Evolutionary conservation across 2,888 invertebrate genomes (phyloP).

Genomic region (Xestia sexstrigata): DNA sequence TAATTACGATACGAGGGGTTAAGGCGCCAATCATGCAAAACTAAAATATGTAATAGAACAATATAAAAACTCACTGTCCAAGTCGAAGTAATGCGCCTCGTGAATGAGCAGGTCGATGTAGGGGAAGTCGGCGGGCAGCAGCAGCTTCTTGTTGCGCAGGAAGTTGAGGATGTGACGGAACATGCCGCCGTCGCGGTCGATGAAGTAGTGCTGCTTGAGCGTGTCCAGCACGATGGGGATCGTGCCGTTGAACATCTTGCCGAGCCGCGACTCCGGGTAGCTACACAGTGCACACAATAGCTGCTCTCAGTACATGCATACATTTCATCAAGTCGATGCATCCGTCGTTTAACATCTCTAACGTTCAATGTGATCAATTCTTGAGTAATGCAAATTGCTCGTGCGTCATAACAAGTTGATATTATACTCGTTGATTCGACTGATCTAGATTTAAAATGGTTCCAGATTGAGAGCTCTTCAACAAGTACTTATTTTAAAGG

Average conservation of each 20-base stretch:
- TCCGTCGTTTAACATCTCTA: conserved; percentile 60
- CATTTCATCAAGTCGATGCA: conserved; percentile 59
- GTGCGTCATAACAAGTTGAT: conserved; percentile 54
- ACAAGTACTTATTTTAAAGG: conserved; percentile 34
- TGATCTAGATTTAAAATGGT: conserved; percentile 57
- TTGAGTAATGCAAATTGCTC: conserved; percentile 64
- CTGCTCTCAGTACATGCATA: conserved; percentile 44
- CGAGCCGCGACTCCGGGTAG: conserved; percentile 97
- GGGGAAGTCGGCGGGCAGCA: conserved; percentile 96
- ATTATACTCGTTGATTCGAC: conserved; percentile 49
- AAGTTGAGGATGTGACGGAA: conserved; percentile 99
- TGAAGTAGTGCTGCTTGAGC: conserved; percentile 99
- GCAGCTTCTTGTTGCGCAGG: conserved; percentile 96
- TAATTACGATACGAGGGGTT: too few relatives aligned
- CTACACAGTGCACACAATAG: conserved; percentile 88
- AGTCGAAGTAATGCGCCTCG: conserved; percentile 97
- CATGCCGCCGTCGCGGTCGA: conserved; percentile 99
- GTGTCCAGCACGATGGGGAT: conserved; percentile 99
- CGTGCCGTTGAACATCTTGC: conserved; percentile 98
- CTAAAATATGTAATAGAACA: not conserved
- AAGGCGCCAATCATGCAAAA: not conserved
- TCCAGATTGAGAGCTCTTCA: conserved; percentile 47
- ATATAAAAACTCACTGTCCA: conserved; percentile 93
- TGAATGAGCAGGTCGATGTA: conserved; percentile 96
- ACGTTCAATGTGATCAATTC: conserved; percentile 56